Conservation (phyloP, 2,888 invertebrate species). For the Mylabris sibirica region DNA sequence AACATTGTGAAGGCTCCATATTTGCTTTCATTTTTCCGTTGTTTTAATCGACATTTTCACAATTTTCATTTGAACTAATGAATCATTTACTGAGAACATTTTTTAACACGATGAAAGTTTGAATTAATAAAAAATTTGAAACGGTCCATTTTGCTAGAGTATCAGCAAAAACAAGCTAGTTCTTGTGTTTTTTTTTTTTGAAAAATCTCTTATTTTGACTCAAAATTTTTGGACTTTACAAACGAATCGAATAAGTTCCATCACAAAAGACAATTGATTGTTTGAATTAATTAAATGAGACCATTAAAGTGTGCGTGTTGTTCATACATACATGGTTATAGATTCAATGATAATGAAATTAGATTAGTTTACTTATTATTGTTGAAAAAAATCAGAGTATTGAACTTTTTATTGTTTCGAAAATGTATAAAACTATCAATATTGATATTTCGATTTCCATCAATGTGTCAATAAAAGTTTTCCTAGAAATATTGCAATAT, state of each 20-base stretch:
- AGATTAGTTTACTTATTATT: background rate
- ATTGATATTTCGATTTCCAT: background rate
- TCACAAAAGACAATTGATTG: background rate
- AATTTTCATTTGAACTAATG: no score
- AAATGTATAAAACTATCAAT: background rate
- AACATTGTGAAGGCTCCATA: no score
- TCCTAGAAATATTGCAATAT: background rate
- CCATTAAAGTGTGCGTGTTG: background rate
- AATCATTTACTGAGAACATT: no score
- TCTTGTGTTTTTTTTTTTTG: no score
- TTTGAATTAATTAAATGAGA: slow-evolving; percentile 1
- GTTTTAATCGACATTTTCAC: no score
- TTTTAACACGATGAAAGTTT: no score
- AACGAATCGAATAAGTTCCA: background rate
- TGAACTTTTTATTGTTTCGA: slow-evolving; percentile 2
- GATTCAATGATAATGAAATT: background rate
- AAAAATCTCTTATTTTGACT: background rate
- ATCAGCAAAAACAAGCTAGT: no score
- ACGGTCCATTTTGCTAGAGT: no score
- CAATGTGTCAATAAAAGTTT: background rate
- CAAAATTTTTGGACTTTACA: no score
- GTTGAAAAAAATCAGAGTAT: background rate
- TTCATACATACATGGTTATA: background rate
- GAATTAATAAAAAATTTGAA: no score
- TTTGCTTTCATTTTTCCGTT: no score